These are phyloP conservation scores for Cloeon dipterum DNA, from an alignment of 2,888 invertebrate genomes.

Conservation along the genomic window DNA sequence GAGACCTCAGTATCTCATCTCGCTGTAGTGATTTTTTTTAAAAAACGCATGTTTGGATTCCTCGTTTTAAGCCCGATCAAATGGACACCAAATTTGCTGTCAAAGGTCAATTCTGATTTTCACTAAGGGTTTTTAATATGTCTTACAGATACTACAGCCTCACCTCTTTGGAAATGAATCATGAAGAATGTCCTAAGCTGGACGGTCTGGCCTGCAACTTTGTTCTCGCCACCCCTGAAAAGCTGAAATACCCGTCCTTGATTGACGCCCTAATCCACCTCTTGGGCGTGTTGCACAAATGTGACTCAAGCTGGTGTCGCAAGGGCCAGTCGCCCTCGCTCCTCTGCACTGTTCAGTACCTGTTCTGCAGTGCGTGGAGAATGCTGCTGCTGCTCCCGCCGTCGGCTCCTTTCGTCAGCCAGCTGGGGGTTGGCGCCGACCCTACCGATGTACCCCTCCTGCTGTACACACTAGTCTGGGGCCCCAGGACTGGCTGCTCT, in stretches of 20 bases:
- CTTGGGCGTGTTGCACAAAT: slow-evolving; percentile 28
- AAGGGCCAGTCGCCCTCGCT: background rate
- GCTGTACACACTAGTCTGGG: slow-evolving; percentile 74
- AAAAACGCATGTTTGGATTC: no score
- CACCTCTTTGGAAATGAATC: slow-evolving; percentile 48
- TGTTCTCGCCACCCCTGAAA: slow-evolving; percentile 76
- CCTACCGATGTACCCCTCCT: slow-evolving; percentile 43
- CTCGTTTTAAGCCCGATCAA: no score
- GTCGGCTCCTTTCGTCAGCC: slow-evolving; percentile 51
- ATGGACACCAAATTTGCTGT: no score
- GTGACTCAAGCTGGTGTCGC: slow-evolving; percentile 27
- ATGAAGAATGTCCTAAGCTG: slow-evolving; percentile 68
- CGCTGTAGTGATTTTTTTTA: no score
- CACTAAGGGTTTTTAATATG: no score
- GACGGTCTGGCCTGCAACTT: slow-evolving; percentile 75
- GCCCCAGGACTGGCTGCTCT: slow-evolving; percentile 63
- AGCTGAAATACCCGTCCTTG: slow-evolving; percentile 65
- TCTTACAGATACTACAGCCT: slow-evolving; percentile 83
- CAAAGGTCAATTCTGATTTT: no score
- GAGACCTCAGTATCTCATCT: no score
- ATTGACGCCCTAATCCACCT: slow-evolving; percentile 70
- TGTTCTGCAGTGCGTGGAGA: slow-evolving; percentile 70
- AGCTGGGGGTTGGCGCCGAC: slow-evolving; percentile 22
- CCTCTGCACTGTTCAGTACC: slow-evolving; percentile 71
- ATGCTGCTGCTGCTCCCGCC: slow-evolving; percentile 71